A percentile compares a stretch with the other conserved stretches of the same genome.
Evolutionary conservation across 2,888 invertebrate species (phyloP).

Genomic region (Calephelis perditalis): DNA sequence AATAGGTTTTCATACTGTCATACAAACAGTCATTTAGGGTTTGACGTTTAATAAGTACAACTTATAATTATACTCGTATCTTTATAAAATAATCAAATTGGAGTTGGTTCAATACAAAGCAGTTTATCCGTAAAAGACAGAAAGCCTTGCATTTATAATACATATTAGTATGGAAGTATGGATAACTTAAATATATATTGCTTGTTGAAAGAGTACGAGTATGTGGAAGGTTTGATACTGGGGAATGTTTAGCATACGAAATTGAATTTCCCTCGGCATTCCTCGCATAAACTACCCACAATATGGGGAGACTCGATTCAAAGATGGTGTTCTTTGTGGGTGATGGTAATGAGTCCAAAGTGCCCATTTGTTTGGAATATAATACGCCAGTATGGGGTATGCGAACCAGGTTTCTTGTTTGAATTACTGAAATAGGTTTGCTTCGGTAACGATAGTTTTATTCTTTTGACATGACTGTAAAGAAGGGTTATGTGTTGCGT

Average conservation of each 20-base stretch:
- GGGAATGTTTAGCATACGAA: slow-evolving; percentile 41
- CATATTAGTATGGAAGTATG: no score
- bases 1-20: no score
- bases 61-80: no score
- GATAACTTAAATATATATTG: slow-evolving; percentile 14
- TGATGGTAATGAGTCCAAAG: slow-evolving; percentile 5
- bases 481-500: no score
- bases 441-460: no score
- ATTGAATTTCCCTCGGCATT: slow-evolving; percentile 63
- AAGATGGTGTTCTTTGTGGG: neutral
- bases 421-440: neutral
- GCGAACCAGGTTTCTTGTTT: neutral
- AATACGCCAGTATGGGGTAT: neutral
- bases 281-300: slow-evolving; percentile 51
- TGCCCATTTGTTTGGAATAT: slow-evolving; percentile 2
- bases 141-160: no score
- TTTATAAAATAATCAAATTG: no score
- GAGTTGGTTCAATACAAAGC: no score
- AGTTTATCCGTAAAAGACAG: no score
- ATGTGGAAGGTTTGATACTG: neutral
- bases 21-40: no score
- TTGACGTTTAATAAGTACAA: no score
- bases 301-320: slow-evolving; percentile 9
- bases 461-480: no score
- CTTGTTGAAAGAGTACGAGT: slow-evolving; percentile 34